Percentiles rank a stretch among this genome's conserved stretches.
phyloP scores from a whole-genome alignment of 2,888 invertebrate genomes.

The Aromia moschata region DNA sequence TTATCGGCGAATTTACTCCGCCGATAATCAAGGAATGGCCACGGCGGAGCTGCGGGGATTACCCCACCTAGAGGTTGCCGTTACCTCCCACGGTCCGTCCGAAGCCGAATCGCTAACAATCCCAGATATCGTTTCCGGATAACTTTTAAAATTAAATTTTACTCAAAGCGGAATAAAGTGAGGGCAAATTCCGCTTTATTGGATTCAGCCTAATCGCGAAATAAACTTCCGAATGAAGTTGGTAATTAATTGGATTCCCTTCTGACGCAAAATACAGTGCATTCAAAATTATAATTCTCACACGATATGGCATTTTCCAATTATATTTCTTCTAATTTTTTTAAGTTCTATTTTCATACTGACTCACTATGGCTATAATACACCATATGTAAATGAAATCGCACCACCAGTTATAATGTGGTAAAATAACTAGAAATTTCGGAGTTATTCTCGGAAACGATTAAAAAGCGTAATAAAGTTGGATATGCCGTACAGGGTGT shows the following conservation, averaged over 20 bases:
- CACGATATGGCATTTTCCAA: no score
- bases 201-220: slow-evolving; percentile 4
- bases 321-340: no score
- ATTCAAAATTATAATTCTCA: no score
- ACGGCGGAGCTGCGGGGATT: background rate
- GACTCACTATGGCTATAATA: no score
- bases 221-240: slow-evolving; percentile 6
- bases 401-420: no score
- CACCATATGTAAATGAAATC: no score
- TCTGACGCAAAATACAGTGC: no score
- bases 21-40: slow-evolving; percentile 14
- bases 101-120: slow-evolving; percentile 8
- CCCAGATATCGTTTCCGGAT: slow-evolving; percentile 8
- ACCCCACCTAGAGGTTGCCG: slow-evolving; percentile 3
- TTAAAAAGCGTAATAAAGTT: no score
- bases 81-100: background rate
- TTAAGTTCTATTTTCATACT: no score
- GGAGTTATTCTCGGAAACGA: no score
- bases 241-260: background rate
- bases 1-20: slow-evolving; percentile 11
- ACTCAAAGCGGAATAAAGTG: background rate
- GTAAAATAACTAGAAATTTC: no score
- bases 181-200: slow-evolving; percentile 1
- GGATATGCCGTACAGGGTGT: no score
- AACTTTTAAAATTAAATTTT: slow-evolving; percentile 16